phyloP scores from a whole-genome alignment of 2,797 vertebrate species.

The Protonibea diacanthus region DNA sequence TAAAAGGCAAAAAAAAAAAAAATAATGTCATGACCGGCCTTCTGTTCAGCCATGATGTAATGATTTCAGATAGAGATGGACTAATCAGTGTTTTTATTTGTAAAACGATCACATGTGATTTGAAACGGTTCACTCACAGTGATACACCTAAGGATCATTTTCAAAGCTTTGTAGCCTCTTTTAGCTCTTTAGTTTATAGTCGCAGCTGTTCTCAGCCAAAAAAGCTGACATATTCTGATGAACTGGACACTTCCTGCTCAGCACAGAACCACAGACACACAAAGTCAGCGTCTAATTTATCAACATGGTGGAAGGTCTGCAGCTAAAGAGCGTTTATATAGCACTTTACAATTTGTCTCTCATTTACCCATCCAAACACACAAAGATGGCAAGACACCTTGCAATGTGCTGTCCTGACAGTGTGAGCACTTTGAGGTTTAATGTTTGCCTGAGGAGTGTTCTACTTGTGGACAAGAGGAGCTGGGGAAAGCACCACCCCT shows the following conservation, averaged over 20 bases:
- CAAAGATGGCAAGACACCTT: background rate
- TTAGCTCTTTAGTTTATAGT: background rate
- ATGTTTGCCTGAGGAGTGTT: background rate
- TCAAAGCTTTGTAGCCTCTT: background rate
- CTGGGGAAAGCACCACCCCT: background rate
- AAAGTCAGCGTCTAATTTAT: background rate
- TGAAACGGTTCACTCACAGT: background rate
- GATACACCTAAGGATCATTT: background rate
- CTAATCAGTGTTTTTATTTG: background rate
- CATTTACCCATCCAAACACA: too few relatives aligned
- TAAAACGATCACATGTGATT: background rate
- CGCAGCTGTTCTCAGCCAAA: too few relatives aligned
- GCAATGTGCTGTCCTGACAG: too few relatives aligned
- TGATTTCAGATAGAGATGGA: background rate
- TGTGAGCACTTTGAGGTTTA: background rate
- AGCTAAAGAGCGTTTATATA: background rate
- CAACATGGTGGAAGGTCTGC: background rate
- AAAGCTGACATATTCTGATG: background rate
- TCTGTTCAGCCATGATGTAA: background rate
- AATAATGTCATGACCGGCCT: background rate
- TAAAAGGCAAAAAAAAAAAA: background rate
- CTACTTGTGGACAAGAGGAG: background rate
- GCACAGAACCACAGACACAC: background rate
- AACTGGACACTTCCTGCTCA: background rate
- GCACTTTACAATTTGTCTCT: background rate